A percentile compares a stretch with the other conserved stretches of the same genome.
Conservation (phyloP, 2,113 vertebrate genomes). For the Platichthys flesus region DNA sequence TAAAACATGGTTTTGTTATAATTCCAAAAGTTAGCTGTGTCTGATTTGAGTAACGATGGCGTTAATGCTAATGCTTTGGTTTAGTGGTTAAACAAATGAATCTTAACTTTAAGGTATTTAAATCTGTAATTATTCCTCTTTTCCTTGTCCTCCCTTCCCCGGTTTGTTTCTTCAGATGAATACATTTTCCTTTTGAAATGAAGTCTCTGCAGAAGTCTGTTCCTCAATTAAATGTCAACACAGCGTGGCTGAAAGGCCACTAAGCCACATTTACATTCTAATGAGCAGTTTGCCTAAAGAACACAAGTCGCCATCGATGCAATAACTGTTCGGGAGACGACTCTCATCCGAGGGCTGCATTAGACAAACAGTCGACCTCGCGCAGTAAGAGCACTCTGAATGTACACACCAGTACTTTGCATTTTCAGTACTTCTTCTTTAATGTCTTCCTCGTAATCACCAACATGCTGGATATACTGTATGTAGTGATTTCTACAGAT, state of each 20-base stretch:
- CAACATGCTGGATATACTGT: background rate
- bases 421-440: conserved; percentile 6
- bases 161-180: background rate
- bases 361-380: conserved; percentile 18
- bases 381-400: conserved; percentile 19
- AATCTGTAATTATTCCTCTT: background rate
- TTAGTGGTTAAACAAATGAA: background rate
- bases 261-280: background rate
- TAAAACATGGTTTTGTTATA: too few species aligned
- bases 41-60: too few species aligned
- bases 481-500: background rate
- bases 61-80: too few species aligned
- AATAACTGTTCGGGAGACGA: conserved; percentile 6
- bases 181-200: background rate
- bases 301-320: conserved; percentile 17
- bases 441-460: background rate
- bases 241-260: background rate
- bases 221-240: conserved; percentile 21
- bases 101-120: background rate
- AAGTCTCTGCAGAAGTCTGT: background rate
- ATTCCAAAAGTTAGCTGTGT: too few species aligned
- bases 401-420: background rate
- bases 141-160: background rate
- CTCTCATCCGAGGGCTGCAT: conserved; percentile 13
- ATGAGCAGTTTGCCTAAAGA: conserved; percentile 1